These are phyloP conservation scores for Felis chaus DNA, from an alignment of 2,113 vertebrate genomes.

Conservation along the genomic window DNA sequence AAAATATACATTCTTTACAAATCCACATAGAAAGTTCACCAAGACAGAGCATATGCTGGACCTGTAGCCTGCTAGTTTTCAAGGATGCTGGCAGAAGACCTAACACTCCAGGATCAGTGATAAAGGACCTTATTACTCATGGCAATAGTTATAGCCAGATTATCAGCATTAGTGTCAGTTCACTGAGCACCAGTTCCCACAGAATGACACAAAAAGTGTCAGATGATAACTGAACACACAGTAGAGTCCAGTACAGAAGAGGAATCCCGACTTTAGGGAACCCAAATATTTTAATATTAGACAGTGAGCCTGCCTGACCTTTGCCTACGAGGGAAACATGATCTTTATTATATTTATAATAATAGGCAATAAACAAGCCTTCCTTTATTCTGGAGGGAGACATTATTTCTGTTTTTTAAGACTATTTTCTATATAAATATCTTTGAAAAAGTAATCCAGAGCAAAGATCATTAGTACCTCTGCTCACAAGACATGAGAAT, in stretches of 20 bases:
- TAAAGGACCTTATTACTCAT: neutral
- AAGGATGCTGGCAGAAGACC: neutral
- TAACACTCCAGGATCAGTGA: neutral
- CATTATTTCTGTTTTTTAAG: neutral
- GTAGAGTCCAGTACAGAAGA: neutral
- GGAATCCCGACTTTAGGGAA: neutral
- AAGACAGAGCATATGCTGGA: neutral
- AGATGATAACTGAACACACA: neutral
- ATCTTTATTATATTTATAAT: neutral
- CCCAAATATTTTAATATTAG: neutral
- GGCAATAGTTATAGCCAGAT: neutral
- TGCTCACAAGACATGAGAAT: neutral
- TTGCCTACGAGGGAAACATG: neutral
- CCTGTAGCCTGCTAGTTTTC: neutral
- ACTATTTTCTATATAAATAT: neutral
- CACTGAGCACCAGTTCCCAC: neutral
- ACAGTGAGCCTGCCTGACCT: neutral
- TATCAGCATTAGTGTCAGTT: neutral
- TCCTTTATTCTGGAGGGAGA: neutral
- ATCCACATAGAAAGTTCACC: neutral
- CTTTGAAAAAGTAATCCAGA: neutral
- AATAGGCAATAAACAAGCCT: neutral
- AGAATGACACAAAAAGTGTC: neutral
- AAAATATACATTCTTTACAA: neutral
- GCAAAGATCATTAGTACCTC: neutral